Evolutionary conservation across 1,140 invertebrate species (phyloP).

Genomic region (Xylocopa sonorina): DNA sequence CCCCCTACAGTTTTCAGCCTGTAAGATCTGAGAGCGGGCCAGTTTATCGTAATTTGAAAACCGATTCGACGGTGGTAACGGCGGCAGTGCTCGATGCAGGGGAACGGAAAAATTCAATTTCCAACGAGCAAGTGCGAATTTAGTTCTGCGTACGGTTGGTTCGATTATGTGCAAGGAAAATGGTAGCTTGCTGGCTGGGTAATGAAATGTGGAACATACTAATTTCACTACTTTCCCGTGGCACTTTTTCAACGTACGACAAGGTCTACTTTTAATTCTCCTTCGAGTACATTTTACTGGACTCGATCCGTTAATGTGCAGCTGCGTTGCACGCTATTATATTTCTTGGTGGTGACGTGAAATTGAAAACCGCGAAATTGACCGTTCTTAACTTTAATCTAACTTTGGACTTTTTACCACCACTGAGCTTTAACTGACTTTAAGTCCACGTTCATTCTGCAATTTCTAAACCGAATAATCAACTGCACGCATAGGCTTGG

Average conservation of each 20-base stretch:
- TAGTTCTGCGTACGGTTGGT: neutral
- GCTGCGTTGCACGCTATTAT: neutral
- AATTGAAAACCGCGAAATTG: too few relatives aligned
- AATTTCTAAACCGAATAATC: too few relatives aligned
- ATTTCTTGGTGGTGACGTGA: neutral
- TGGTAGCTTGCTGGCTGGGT: neutral
- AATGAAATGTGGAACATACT: neutral
- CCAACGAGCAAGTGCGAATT: neutral
- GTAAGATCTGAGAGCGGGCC: too few relatives aligned
- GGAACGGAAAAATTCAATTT: neutral
- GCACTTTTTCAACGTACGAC: too few relatives aligned
- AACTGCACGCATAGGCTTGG: too few relatives aligned
- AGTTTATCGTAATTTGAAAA: constrained; percentile 2
- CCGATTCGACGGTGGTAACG: neutral
- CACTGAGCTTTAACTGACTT: too few relatives aligned
- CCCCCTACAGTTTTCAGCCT: neutral
- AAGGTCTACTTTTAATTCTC: neutral
- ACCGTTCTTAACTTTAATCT: neutral
- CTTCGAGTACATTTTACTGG: neutral
- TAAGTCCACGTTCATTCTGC: too few relatives aligned
- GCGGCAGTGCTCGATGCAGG: too few relatives aligned
- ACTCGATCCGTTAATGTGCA: neutral
- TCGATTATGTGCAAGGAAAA: neutral
- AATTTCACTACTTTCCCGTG: neutral
- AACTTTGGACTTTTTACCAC: neutral